phyloP scores from a whole-genome alignment of 2,888 invertebrate genomes.

The Camptogramma bilineatum region DNA sequence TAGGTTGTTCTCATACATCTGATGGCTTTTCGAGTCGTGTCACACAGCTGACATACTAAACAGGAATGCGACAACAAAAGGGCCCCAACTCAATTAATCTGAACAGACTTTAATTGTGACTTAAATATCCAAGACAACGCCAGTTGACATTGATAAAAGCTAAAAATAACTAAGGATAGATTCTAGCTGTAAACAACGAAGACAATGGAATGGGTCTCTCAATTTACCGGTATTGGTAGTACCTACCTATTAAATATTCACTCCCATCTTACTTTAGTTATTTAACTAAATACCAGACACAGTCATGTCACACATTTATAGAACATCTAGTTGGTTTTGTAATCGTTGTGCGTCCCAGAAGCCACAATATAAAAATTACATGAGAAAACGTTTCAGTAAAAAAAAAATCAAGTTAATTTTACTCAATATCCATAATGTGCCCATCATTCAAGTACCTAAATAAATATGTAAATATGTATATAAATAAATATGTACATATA shows the following conservation, averaged over 20 bases:
- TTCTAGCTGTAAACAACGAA: neutral
- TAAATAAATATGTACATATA: no score
- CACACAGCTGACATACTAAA: conserved; percentile 35
- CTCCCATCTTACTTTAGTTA: neutral
- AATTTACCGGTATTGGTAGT: neutral
- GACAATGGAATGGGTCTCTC: conserved; percentile 11
- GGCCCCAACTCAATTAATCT: conserved; percentile 42
- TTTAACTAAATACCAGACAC: no score
- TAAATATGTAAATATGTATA: no score
- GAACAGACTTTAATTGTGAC: conserved; percentile 38
- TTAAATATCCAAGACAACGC: conserved; percentile 36
- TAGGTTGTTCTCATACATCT: conserved; percentile 25
- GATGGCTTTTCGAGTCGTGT: conserved; percentile 27
- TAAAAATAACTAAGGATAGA: conserved; percentile 34
- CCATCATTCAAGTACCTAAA: neutral
- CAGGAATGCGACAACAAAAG: conserved; percentile 43
- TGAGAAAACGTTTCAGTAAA: no score
- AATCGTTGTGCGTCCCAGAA: neutral
- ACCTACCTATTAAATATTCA: neutral
- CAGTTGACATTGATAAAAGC: conserved; percentile 41
- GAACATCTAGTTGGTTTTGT: neutral
- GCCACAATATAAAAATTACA: no score
- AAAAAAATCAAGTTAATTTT: neutral
- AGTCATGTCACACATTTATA: neutral
- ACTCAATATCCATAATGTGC: neutral